Conservation (phyloP, 1,140 invertebrate species). For the Druon quercuslanigerum region DNA sequence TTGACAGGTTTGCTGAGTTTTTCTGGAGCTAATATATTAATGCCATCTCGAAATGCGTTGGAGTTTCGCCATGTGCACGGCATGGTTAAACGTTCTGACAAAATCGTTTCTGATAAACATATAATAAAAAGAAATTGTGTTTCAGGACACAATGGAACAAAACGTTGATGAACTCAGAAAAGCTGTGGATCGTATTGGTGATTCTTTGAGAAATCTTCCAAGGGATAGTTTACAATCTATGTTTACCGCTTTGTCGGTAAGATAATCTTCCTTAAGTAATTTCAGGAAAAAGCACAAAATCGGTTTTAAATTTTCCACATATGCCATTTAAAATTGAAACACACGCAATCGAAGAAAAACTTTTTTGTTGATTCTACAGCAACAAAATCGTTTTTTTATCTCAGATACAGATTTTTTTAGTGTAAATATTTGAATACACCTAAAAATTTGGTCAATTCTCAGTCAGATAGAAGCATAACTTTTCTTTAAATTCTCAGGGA, state of each 20-base stretch:
- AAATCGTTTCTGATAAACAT: not conserved
- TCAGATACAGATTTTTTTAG: no score
- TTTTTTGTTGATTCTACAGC: no score
- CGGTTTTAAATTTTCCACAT: not conserved
- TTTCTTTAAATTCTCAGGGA: constrained; percentile 72
- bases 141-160: constrained; percentile 81
- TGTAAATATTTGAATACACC: no score
- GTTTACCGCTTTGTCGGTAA: constrained; percentile 82
- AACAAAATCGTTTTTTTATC: no score
- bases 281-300: not conserved
- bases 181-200: constrained; percentile 80
- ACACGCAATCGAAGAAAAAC: no score
- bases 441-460: no score
- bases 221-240: constrained; percentile 82
- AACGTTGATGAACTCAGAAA: constrained; percentile 81
- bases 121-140: constrained; percentile 47
- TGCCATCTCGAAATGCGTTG: constrained; percentile 27
- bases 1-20: constrained; percentile 14
- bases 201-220: constrained; percentile 80
- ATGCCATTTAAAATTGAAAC: not conserved
- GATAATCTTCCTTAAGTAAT: constrained; percentile 52
- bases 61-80: constrained; percentile 51
- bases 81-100: constrained; percentile 35
- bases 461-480: not conserved
- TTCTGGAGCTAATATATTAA: constrained; percentile 45